These are phyloP conservation scores for Paragorgia papillata DNA, from an alignment of 92 coral and sea anemone species.

Conservation along the genomic window DNA sequence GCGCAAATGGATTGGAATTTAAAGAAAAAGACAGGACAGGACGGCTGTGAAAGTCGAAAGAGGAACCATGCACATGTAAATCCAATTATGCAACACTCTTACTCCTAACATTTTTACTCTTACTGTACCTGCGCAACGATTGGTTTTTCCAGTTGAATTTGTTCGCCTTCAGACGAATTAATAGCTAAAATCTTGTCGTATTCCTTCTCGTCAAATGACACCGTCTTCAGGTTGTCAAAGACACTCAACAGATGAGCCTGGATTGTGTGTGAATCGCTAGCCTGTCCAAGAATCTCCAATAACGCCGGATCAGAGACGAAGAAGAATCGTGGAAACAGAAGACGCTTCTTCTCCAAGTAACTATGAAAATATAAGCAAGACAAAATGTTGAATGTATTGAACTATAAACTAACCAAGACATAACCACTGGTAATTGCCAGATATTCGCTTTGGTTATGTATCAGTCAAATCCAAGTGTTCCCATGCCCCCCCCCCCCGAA, in stretches of 20 bases:
- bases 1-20: too few relatives aligned
- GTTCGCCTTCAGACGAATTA: slow-evolving; percentile 88
- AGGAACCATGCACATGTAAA: too few relatives aligned
- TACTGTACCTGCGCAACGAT: slow-evolving; percentile 96
- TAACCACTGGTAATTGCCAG: too few relatives aligned
- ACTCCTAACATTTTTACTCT: too few relatives aligned
- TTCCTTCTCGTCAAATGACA: slow-evolving; percentile 94
- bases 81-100: too few relatives aligned
- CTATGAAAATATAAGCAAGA: slow-evolving; percentile 39
- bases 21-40: too few relatives aligned
- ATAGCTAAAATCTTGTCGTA: slow-evolving; percentile 93
- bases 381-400: neutral
- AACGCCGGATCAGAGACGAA: slow-evolving; percentile 99
- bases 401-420: too few relatives aligned
- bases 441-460: too few relatives aligned
- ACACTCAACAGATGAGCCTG: slow-evolving; percentile 95
- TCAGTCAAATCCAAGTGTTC: too few relatives aligned
- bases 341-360: slow-evolving; percentile 96
- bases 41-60: too few relatives aligned
- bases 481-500: too few relatives aligned
- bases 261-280: slow-evolving; percentile 99
- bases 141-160: slow-evolving; percentile 86
- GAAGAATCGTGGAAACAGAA: slow-evolving; percentile 97
- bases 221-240: slow-evolving; percentile 95
- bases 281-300: slow-evolving; percentile 97